Percentiles rank a stretch among this genome's conserved stretches.
phyloP scores from a whole-genome alignment of 2,113 vertebrate genomes.

The Hymenochirus boettgeri region DNA sequence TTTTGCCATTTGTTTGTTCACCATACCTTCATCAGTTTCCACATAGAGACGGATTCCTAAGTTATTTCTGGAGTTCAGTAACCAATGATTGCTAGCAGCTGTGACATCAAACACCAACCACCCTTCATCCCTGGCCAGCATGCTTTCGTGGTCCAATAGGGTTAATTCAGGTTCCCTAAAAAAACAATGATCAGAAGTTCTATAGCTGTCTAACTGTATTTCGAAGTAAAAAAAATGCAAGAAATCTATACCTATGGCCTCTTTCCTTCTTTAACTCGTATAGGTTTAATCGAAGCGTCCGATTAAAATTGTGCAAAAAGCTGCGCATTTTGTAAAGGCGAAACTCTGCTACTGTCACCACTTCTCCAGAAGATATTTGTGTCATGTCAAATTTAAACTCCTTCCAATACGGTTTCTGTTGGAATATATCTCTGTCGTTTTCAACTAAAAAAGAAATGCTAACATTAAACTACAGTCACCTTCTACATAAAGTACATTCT shows the following conservation, averaged over 20 bases:
- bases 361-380: slow-evolving; percentile 81
- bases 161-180: slow-evolving; percentile 84
- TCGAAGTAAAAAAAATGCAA: not conserved
- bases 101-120: slow-evolving; percentile 93
- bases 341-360: slow-evolving; percentile 83
- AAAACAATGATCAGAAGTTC: not conserved
- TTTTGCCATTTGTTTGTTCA: not conserved
- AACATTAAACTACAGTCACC: not conserved
- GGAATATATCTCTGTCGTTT: slow-evolving; percentile 74
- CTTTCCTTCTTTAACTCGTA: slow-evolving; percentile 78
- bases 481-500: too few species aligned
- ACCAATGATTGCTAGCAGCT: slow-evolving; percentile 83
- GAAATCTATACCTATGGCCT: slow-evolving; percentile 66
- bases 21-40: slow-evolving; percentile 83
- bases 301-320: slow-evolving; percentile 61
- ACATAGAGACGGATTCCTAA: slow-evolving; percentile 87
- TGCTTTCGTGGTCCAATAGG: slow-evolving; percentile 86
- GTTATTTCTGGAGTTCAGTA: slow-evolving; percentile 72
- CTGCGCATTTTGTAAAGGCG: slow-evolving; percentile 87
- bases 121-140: slow-evolving; percentile 77
- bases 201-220: not conserved
- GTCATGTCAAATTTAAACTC: slow-evolving; percentile 91
- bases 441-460: slow-evolving; percentile 69
- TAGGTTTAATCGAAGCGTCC: slow-evolving; percentile 81
- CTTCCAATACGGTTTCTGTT: slow-evolving; percentile 87